Percentiles rank a stretch among this genome's conserved stretches.
These are phyloP conservation scores for Drosophila neutralis DNA, from an alignment of 2,888 invertebrate genomes.

Conservation along the genomic window DNA sequence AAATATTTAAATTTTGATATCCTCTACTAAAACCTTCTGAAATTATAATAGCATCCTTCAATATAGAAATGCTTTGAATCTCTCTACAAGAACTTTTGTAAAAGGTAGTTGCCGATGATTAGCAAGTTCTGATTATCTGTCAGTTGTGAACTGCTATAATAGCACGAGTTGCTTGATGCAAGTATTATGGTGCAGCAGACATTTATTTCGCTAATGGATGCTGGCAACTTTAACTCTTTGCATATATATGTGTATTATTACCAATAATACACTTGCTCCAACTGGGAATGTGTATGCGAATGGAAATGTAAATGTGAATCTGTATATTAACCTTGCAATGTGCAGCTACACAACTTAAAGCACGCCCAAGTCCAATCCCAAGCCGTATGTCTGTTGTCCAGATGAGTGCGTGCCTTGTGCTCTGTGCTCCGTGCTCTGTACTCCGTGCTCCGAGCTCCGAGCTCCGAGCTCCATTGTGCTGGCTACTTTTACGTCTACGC, in stretches of 20 bases:
- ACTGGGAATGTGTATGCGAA: conserved; percentile 23
- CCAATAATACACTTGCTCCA: conserved; percentile 57
- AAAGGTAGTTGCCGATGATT: neutral
- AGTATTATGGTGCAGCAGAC: conserved; percentile 36
- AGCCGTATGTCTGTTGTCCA: conserved; percentile 19
- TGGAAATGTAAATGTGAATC: conserved; percentile 22
- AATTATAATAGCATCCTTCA: neutral
- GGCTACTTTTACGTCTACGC: conserved; percentile 23
- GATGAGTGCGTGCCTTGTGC: conserved; percentile 26
- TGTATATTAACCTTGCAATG: conserved; percentile 5
- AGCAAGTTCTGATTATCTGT: neutral
- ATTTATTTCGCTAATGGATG: conserved; percentile 46
- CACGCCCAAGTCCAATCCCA: conserved; percentile 17
- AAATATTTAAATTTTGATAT: neutral
- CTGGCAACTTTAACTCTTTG: conserved; percentile 55
- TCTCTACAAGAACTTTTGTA: neutral
- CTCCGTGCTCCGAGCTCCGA: no score
- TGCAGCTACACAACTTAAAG: conserved; percentile 32
- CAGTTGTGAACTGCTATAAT: conserved; percentile 6
- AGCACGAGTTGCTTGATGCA: conserved; percentile 21
- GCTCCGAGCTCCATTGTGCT: conserved; percentile 28
- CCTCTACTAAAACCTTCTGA: neutral
- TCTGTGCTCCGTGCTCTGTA: neutral
- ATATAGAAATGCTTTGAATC: no score
- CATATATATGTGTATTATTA: conserved; percentile 63